Evolutionary conservation across 2,113 vertebrate species (phyloP).

Genomic region (Colinus virginianus): DNA sequence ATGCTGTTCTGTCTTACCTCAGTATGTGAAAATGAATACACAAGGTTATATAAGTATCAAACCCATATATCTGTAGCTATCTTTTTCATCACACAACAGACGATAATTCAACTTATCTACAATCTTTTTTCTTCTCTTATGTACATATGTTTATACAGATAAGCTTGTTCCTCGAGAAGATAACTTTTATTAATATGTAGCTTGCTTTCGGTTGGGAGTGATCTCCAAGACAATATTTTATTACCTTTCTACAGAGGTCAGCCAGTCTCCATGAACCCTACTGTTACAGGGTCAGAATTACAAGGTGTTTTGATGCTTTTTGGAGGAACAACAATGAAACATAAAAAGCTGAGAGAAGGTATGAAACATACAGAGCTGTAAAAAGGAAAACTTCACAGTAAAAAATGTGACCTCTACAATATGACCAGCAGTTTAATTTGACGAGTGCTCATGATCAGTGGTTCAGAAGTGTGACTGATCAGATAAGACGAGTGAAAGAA

Average conservation of each 20-base stretch:
- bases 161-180: background rate
- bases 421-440: background rate
- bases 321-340: background rate
- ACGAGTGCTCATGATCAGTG: background rate
- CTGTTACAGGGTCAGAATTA: background rate
- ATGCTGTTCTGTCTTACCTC: background rate
- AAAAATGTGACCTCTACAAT: background rate
- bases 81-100: background rate
- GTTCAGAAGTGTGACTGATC: background rate
- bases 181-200: background rate
- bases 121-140: background rate
- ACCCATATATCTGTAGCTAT: no score
- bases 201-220: background rate
- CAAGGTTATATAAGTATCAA: background rate
- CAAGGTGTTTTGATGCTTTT: background rate
- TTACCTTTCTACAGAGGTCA: background rate
- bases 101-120: background rate
- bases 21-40: background rate
- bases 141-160: background rate
- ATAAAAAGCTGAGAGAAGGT: background rate
- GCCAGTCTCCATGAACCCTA: background rate
- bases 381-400: background rate
- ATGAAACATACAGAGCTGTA: background rate
- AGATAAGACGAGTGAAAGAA: background rate
- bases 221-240: background rate